A percentile compares a stretch with the other conserved stretches of the same genome.
These are phyloP conservation scores for Esox masquinongy DNA, from an alignment of 2,797 vertebrate species.

Conservation along the genomic window DNA sequence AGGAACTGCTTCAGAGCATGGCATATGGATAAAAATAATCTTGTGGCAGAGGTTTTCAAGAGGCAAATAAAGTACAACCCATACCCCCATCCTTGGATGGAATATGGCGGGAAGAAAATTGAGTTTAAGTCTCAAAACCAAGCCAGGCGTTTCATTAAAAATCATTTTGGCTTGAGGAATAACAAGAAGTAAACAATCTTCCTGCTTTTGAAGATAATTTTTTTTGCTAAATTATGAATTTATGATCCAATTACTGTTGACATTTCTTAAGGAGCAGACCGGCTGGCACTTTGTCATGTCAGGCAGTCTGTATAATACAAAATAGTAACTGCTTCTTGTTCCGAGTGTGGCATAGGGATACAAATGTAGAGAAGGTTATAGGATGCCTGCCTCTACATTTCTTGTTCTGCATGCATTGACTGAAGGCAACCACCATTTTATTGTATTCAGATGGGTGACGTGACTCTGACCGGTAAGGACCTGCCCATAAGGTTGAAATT, in stretches of 20 bases:
- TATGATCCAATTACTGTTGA: neutral
- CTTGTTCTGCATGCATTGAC: too few relatives aligned
- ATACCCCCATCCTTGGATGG: conserved; percentile 2
- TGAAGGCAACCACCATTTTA: too few relatives aligned
- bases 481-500: too few relatives aligned
- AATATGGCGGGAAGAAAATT: neutral
- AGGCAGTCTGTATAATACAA: neutral
- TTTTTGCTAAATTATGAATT: neutral
- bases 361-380: too few relatives aligned
- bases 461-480: too few relatives aligned
- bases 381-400: too few relatives aligned
- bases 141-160: neutral
- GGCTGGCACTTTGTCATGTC: neutral
- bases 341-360: neutral
- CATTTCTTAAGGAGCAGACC: neutral
- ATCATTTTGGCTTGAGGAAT: neutral
- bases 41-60: neutral
- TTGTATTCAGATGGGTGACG: too few relatives aligned
- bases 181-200: neutral
- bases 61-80: neutral
- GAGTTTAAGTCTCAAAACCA: neutral
- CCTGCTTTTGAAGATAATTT: too few relatives aligned
- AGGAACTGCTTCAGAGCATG: conserved; percentile 22
- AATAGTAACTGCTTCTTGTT: neutral
- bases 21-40: conserved; percentile 8